These are phyloP conservation scores for Vollenhovia emeryi DNA, from an alignment of 1,140 invertebrate species.

Conservation along the genomic window DNA sequence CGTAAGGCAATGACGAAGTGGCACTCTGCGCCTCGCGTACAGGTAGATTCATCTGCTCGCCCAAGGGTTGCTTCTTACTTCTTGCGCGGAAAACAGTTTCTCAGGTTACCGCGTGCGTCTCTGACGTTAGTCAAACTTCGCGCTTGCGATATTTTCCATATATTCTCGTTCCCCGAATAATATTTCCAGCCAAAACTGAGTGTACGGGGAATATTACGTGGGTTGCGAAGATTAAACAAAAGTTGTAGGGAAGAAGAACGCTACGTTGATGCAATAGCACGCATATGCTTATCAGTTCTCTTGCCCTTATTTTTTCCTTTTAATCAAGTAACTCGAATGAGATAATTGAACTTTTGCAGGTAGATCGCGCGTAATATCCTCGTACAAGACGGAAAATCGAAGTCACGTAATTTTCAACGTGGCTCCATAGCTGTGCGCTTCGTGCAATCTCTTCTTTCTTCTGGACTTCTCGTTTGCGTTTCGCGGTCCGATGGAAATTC, in stretches of 20 bases:
- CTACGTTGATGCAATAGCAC: not conserved
- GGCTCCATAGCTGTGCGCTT: not conserved
- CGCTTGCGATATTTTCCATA: slow-evolving; percentile 9
- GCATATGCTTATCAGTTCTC: not conserved
- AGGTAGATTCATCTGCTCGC: slow-evolving; percentile 72
- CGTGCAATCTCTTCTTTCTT: slow-evolving; percentile 11
- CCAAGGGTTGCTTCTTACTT: slow-evolving; percentile 54
- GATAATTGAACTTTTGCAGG: not conserved
- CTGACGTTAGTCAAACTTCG: slow-evolving; percentile 44
- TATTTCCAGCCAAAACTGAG: not conserved
- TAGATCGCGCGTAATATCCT: not conserved
- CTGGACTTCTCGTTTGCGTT: slow-evolving; percentile 21
- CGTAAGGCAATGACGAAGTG: slow-evolving; percentile 79
- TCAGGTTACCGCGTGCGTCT: slow-evolving; percentile 40
- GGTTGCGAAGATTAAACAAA: not conserved
- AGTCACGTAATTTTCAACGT: slow-evolving; percentile 7
- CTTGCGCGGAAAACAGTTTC: slow-evolving; percentile 21
- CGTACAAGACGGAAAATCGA: slow-evolving; percentile 19
- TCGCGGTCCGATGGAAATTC: slow-evolving; percentile 30
- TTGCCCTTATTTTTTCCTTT: not conserved
- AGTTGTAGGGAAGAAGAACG: not conserved
- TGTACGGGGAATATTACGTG: not conserved
- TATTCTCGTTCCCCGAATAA: not conserved
- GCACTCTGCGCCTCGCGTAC: slow-evolving; percentile 72
- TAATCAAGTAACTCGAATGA: not conserved